Evolutionary conservation across 37 sponge, comb jelly and placozoan genomes (phyloP), one percentile per base, ranked within the genome.

Genomic region (Lycopodina hypogea): DNA sequence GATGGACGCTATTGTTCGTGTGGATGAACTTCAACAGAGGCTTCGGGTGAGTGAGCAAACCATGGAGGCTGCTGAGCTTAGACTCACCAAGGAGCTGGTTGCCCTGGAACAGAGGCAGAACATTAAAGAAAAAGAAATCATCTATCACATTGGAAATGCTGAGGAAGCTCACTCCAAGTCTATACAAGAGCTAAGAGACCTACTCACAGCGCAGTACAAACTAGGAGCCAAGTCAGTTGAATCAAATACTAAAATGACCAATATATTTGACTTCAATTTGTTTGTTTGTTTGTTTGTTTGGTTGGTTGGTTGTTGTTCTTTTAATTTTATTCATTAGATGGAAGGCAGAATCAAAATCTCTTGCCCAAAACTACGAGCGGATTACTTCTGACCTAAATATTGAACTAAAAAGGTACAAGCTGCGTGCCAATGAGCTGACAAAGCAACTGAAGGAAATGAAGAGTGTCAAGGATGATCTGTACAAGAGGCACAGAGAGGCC

Each of bases 341-440:
- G 89, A 84, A 77, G 34, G 89, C 81, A 42, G 95, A 94, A 81
- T 74, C 89, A 0, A 90, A 78, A 59, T 36, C 77, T 26, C 56
- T 94, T 29, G 55, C 80, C 6, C 68, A 75, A 21, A 91, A 85
- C 53, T 94, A 85, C 85, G 95, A 94, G 40, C 42, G 68, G 2
- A 76, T 87, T 0, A 51, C 87, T 21, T 28, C 58, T 51, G 71
- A 81, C 29, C 32, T 90, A 61, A 86, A 78, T 21, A 41, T 38
- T 56, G 81, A 86, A 33, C 3, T 75, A 24, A 56, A 36, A 2
- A 73, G 35, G 19, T 70, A 81, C 71, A 81, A 81, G 53, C 48
- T 36, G 39, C 70, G 71, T 32, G 57, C 45, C 15, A 77, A 81
- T 35, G 82, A 76, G 22, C 87, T 87, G 26, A 51, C 63, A 17